A percentile compares a stretch with the other conserved stretches of the same genome.
Conservation (phyloP, 1,140 invertebrate genomes). For the Temnothorax nylanderi region DNA sequence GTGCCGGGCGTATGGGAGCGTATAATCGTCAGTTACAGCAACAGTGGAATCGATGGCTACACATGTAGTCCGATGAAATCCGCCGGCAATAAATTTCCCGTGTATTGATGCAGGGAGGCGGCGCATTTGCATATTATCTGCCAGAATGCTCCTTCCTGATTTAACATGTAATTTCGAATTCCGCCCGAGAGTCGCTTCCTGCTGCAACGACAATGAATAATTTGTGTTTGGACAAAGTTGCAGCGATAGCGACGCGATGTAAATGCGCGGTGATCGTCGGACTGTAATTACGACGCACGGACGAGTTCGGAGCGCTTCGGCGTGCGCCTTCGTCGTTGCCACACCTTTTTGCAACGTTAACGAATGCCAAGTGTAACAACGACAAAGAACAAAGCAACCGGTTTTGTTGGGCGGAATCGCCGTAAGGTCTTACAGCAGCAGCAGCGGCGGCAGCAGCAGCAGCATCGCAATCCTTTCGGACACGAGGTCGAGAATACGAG, state of each 20-base stretch:
- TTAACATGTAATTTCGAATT: constrained; percentile 63
- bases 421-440: not conserved
- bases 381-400: constrained; percentile 21
- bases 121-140: constrained; percentile 56
- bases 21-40: not conserved
- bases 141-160: constrained; percentile 57
- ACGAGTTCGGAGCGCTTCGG: not conserved
- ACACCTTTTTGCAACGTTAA: constrained; percentile 54
- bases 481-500: constrained; percentile 47
- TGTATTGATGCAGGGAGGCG: constrained; percentile 30
- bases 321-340: not conserved
- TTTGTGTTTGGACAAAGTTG: constrained; percentile 59
- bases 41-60: constrained; percentile 24
- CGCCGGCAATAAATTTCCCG: constrained; percentile 33
- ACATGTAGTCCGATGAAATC: constrained; percentile 25
- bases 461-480: constrained; percentile 48
- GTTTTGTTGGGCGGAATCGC: constrained; percentile 33
- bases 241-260: constrained; percentile 49
- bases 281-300: constrained; percentile 31
- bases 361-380: constrained; percentile 26
- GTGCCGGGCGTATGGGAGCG: too few species aligned
- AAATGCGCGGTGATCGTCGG: constrained; percentile 46
- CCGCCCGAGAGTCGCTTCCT: constrained; percentile 40
- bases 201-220: constrained; percentile 63
- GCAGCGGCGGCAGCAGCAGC: not conserved